A percentile compares a stretch with the other conserved stretches of the same genome.
These are phyloP conservation scores for Linnaemya tessellans DNA, from an alignment of 2,888 invertebrate genomes.

Conservation along the genomic window DNA sequence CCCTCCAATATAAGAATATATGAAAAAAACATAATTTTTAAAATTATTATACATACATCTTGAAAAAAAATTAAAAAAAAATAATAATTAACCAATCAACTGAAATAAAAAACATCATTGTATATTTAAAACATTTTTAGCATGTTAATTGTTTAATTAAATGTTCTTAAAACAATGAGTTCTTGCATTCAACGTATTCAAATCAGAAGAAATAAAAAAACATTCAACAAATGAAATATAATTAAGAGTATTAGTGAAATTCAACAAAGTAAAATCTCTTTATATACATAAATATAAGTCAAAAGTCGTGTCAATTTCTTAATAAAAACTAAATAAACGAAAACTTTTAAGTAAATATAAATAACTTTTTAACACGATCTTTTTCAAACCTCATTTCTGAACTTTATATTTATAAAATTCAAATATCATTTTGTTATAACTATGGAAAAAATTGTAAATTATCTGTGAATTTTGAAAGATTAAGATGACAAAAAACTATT, in stretches of 20 bases:
- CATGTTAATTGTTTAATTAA: slow-evolving; percentile 71
- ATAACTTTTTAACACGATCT: slow-evolving; percentile 24
- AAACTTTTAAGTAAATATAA: slow-evolving; percentile 42
- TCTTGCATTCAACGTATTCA: slow-evolving; percentile 65
- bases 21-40: slow-evolving; percentile 78
- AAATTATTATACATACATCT: slow-evolving; percentile 77
- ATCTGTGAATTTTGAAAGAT: not conserved
- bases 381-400: slow-evolving; percentile 1
- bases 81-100: slow-evolving; percentile 53
- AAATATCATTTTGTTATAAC: not conserved
- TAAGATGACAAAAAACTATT: too few relatives aligned
- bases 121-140: slow-evolving; percentile 69
- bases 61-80: slow-evolving; percentile 54
- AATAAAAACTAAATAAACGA: slow-evolving; percentile 45
- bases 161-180: slow-evolving; percentile 70
- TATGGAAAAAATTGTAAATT: not conserved
- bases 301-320: slow-evolving; percentile 70
- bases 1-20: slow-evolving; percentile 77
- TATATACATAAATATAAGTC: slow-evolving; percentile 50
- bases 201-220: slow-evolving; percentile 42
- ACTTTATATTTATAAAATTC: not conserved
- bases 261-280: slow-evolving; percentile 41
- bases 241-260: slow-evolving; percentile 58
- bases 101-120: slow-evolving; percentile 61
- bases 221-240: slow-evolving; percentile 30